These are phyloP conservation scores for Clostera curtula DNA, from an alignment of 2,888 invertebrate species.

Conservation along the genomic window DNA sequence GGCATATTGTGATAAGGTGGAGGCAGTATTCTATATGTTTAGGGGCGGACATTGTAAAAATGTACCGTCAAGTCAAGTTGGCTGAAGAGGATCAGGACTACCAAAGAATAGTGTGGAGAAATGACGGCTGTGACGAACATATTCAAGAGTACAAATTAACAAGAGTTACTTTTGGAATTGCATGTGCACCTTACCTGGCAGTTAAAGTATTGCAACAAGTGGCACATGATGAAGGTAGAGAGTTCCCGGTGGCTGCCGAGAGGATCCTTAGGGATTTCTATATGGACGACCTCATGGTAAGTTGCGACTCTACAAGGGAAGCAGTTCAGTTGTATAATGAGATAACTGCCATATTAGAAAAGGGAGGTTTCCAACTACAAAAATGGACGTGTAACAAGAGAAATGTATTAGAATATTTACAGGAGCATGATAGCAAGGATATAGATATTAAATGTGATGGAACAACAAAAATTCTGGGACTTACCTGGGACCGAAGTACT, in stretches of 20 bases:
- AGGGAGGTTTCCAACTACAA: slow-evolving; percentile 26
- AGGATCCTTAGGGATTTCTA: slow-evolving; percentile 13
- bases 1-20: slow-evolving; percentile 11
- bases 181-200: slow-evolving; percentile 20
- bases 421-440: slow-evolving; percentile 3
- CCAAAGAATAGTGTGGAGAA: slow-evolving; percentile 11
- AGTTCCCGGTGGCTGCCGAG: slow-evolving; percentile 10
- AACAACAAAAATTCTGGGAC: slow-evolving; percentile 19
- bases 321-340: slow-evolving; percentile 11
- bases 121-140: neutral
- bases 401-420: slow-evolving; percentile 1
- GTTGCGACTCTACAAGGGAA: slow-evolving; percentile 11
- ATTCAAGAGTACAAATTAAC: slow-evolving; percentile 10
- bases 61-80: slow-evolving; percentile 8
- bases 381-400: slow-evolving; percentile 17
- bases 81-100: slow-evolving; percentile 2
- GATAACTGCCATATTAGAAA: slow-evolving; percentile 14
- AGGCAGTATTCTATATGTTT: slow-evolving; percentile 6
- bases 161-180: slow-evolving; percentile 18
- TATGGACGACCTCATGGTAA: slow-evolving; percentile 18
- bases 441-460: slow-evolving; percentile 13
- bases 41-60: slow-evolving; percentile 9
- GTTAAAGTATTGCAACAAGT: slow-evolving; percentile 21
- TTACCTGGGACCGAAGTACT: slow-evolving; percentile 20
- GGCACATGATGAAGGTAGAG: slow-evolving; percentile 15